Percentiles rank a stretch among this genome's conserved stretches.
Evolutionary conservation across 2,888 invertebrate species (phyloP).

Genomic region (Chymomyza caudatula): DNA sequence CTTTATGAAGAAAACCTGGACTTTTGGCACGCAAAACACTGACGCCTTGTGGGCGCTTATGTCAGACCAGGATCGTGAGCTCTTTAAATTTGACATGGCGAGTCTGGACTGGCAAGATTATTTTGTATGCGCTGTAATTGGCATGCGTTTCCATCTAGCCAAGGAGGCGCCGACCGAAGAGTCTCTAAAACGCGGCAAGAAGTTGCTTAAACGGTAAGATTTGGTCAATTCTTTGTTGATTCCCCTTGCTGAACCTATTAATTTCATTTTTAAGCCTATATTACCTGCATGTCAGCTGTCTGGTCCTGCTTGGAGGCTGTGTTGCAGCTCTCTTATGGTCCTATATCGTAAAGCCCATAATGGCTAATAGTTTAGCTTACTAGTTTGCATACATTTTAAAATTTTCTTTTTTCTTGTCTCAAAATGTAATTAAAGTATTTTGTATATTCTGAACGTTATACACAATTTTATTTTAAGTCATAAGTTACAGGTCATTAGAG

Average conservation of each 20-base stretch:
- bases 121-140: conserved; percentile 81
- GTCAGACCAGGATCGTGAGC: conserved; percentile 76
- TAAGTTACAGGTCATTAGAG: too few relatives aligned
- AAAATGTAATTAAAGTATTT: too few relatives aligned
- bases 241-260: too few relatives aligned
- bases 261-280: conserved; percentile 46
- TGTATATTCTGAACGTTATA: too few relatives aligned
- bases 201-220: conserved; percentile 81
- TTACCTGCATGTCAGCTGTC: conserved; percentile 67
- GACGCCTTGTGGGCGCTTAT: conserved; percentile 77
- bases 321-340: too few relatives aligned
- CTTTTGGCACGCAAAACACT: conserved; percentile 83
- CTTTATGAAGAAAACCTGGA: conserved; percentile 87
- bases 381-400: too few relatives aligned
- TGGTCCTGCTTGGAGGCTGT: too few relatives aligned
- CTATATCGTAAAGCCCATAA: too few relatives aligned
- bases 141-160: conserved; percentile 86
- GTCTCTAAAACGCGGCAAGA: conserved; percentile 82
- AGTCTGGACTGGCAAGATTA: conserved; percentile 83
- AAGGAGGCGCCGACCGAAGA: conserved; percentile 84
- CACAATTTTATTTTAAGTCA: too few relatives aligned
- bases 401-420: too few relatives aligned
- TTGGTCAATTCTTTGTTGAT: not conserved
- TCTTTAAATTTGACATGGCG: conserved; percentile 87
- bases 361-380: too few relatives aligned